These are phyloP conservation scores for Proales similis DNA, from an alignment of 1,140 invertebrate species.

Conservation along the genomic window DNA sequence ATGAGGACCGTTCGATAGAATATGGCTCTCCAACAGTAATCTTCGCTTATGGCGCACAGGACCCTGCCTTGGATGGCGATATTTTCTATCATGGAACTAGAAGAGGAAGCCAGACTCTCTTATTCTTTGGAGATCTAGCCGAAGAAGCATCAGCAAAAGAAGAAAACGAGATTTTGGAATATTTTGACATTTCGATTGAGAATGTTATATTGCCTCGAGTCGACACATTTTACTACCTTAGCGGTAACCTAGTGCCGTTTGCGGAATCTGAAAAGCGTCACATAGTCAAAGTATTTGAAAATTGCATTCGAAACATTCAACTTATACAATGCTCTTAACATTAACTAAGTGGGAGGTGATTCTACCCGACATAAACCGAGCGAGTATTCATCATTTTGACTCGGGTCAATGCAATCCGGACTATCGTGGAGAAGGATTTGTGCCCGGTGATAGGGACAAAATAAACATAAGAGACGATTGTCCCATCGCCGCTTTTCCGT, in stretches of 20 bases:
- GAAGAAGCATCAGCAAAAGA: neutral
- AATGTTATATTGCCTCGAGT: conserved; percentile 20
- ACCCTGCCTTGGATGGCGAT: conserved; percentile 4
- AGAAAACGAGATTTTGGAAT: conserved; percentile 5
- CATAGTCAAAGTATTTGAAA: conserved; percentile 25
- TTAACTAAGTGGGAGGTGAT: conserved; percentile 32
- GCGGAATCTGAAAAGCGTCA: conserved; percentile 10
- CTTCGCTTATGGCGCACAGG: conserved; percentile 37
- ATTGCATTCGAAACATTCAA: no score
- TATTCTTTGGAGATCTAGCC: neutral
- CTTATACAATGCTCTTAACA: no score
- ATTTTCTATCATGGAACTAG: conserved; percentile 20
- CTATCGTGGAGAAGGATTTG: neutral
- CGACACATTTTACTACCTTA: conserved; percentile 22
- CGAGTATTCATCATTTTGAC: conserved; percentile 22
- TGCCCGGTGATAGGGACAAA: neutral
- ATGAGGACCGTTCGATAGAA: conserved; percentile 14
- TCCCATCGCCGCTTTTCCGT: neutral
- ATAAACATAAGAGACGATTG: neutral
- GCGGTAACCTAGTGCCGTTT: conserved; percentile 1
- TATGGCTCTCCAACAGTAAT: conserved; percentile 13
- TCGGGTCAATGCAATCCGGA: conserved; percentile 2
- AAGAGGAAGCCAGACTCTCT: conserved; percentile 7
- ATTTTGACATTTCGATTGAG: neutral
- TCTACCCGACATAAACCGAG: conserved; percentile 5